phyloP scores from a whole-genome alignment of 2,888 invertebrate species.

The Lepidochrysops patricia region DNA sequence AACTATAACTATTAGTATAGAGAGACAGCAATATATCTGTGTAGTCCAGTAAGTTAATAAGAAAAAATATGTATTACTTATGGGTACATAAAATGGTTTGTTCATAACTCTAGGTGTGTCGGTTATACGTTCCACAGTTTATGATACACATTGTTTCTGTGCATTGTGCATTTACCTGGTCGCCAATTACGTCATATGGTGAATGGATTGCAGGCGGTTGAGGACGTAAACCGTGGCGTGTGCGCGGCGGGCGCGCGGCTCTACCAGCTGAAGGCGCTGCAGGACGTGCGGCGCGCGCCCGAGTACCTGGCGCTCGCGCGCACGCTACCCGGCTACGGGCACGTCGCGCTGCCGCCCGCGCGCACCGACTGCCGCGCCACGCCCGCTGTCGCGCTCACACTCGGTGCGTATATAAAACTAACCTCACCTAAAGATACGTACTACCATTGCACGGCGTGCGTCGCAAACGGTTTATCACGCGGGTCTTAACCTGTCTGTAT shows the following conservation, averaged over 20 bases:
- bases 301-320: conserved; percentile 91
- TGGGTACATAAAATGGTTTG: too few relatives aligned
- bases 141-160: background rate
- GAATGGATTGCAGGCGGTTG: conserved; percentile 86
- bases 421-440: too few relatives aligned
- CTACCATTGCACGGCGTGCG: too few relatives aligned
- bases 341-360: conserved; percentile 94
- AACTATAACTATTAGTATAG: too few relatives aligned
- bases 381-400: conserved; percentile 83
- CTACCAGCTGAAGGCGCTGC: conserved; percentile 96
- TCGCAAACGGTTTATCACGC: too few relatives aligned
- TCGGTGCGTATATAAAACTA: conserved; percentile 71
- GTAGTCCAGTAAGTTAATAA: too few relatives aligned
- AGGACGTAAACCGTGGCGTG: conserved; percentile 95
- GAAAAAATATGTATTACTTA: too few relatives aligned
- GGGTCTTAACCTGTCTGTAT: too few relatives aligned
- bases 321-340: conserved; percentile 92
- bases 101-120: too few relatives aligned
- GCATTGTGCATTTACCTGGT: background rate
- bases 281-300: conserved; percentile 84
- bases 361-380: conserved; percentile 79
- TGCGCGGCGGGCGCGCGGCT: conserved; percentile 92
- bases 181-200: too few relatives aligned
- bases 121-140: too few relatives aligned
- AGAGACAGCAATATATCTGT: too few relatives aligned